These are phyloP conservation scores for Diadema setosum DNA, from an alignment of 35 echinoderm and acorn worm genomes.

Conservation along the genomic window DNA sequence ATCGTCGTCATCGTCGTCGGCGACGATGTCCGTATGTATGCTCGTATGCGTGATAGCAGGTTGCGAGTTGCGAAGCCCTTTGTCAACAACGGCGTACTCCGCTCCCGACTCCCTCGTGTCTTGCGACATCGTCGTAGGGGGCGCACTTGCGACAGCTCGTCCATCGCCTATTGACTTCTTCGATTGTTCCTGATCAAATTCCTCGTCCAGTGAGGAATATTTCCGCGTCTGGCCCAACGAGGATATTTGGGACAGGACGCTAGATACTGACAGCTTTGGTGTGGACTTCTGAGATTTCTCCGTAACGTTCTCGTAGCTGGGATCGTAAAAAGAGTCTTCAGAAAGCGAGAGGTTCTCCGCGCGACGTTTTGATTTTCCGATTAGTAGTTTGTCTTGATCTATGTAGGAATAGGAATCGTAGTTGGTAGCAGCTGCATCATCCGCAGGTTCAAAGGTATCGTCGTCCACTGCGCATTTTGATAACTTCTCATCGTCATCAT, in stretches of 20 bases:
- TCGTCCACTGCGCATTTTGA: not conserved
- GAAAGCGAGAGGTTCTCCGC: not conserved
- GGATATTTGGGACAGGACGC: not conserved
- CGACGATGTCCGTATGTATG: not conserved
- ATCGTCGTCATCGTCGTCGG: not conserved
- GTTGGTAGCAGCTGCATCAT: not conserved
- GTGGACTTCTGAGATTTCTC: not conserved
- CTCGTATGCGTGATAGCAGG: not conserved
- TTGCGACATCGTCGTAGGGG: not conserved
- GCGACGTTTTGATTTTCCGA: not conserved
- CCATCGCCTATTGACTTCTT: not conserved
- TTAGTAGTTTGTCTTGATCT: not conserved
- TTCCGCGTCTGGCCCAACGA: not conserved
- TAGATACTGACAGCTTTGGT: not conserved
- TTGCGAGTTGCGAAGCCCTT: not conserved
- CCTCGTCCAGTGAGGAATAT: not conserved
- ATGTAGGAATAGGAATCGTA: not conserved
- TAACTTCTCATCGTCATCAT: not conserved
- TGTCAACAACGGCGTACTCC: not conserved
- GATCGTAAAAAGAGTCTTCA: not conserved
- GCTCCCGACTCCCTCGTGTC: not conserved
- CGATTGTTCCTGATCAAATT: not conserved
- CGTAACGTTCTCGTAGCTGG: not conserved
- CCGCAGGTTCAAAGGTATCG: not conserved
- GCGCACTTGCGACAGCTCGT: not conserved